Conservation (phyloP, 2,113 vertebrate species). For the Bos javanicus region DNA sequence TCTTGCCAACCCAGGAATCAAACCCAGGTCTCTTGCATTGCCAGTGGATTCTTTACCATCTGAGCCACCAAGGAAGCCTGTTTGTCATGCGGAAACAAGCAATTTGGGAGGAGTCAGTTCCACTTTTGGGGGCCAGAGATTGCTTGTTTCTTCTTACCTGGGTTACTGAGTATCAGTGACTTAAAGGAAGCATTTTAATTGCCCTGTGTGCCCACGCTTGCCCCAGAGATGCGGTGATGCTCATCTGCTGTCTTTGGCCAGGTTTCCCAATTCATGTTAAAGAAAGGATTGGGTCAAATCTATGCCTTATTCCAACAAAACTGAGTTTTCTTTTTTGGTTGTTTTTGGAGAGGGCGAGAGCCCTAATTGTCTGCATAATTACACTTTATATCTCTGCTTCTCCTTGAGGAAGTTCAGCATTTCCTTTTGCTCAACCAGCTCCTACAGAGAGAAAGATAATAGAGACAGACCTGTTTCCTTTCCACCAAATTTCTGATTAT, state of each 20-base stretch:
- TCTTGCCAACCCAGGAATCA: neutral
- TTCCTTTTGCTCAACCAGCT: slow-evolving; percentile 52
- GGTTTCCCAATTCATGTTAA: neutral
- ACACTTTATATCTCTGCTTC: slow-evolving; percentile 1
- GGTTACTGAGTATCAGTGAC: neutral
- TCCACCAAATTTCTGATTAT: neutral
- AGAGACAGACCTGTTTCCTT: slow-evolving; percentile 40
- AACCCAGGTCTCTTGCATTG: neutral
- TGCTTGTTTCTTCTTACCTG: neutral
- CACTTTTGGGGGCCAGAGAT: neutral
- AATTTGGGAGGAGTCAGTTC: neutral
- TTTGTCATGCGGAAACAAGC: neutral
- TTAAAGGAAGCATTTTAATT: neutral
- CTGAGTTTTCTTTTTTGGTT: neutral
- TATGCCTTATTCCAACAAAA: neutral
- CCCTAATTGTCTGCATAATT: neutral
- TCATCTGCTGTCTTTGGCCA: neutral
- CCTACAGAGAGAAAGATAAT: slow-evolving; percentile 31
- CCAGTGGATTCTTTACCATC: neutral
- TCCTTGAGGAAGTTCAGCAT: slow-evolving; percentile 41
- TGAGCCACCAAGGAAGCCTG: neutral
- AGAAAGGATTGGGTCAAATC: neutral
- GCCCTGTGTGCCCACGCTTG: neutral
- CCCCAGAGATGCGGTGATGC: fast-evolving
- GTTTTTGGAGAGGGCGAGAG: neutral